Evolutionary conservation across 2,888 invertebrate species (phyloP), one percentile per base, ranked within the genome.

Genomic region (Globia sparganii): DNA sequence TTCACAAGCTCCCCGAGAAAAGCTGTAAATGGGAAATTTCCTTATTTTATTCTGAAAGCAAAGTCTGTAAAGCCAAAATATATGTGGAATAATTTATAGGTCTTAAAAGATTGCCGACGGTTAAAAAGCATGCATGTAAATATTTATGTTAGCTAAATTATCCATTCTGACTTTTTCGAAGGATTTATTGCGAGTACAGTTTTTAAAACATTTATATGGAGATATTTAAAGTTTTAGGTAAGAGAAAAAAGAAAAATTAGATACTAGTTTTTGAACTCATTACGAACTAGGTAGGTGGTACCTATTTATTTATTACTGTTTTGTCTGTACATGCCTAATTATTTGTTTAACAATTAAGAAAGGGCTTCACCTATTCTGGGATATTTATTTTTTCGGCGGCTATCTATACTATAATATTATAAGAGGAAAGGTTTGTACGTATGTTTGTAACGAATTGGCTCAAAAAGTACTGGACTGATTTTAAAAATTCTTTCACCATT

Each of bases 41-140:
- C 40, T 59, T 15, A 71, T 70, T 65, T 70, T 64, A 75, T 78
- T 72, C 34, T 61, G 62, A 11, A 69, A 81, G 64, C 28, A 11
- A 77, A 81, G 18, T 70, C 69, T 31, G 59, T 53, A 21, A 43
- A 64, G 69, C 59, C 56, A 61, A 64, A 78, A 53, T 71, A 53
- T 71, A 67, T 78, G 75, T 66, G 74, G 72, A 78, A 86, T 84
- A 71, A 86, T 84, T 86, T 73, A 84, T 86, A 37, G 28, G 28
- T 37, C 67, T 28, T 75, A 78, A 78, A 83, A 83, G 34, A 82
- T 82, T 74, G 73, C 53, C 6, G 58, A 15, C 28, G 53, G 61
- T 73, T 64, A 81, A 71, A 73, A 73, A 70, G 31, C 31, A 40
- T 43, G 53, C n/a, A 67, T 56, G 37, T 78, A 37, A 64, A 74